Evolutionary conservation across 1,140 invertebrate genomes (phyloP).

Genomic region (Drosophila lacteicornis): DNA sequence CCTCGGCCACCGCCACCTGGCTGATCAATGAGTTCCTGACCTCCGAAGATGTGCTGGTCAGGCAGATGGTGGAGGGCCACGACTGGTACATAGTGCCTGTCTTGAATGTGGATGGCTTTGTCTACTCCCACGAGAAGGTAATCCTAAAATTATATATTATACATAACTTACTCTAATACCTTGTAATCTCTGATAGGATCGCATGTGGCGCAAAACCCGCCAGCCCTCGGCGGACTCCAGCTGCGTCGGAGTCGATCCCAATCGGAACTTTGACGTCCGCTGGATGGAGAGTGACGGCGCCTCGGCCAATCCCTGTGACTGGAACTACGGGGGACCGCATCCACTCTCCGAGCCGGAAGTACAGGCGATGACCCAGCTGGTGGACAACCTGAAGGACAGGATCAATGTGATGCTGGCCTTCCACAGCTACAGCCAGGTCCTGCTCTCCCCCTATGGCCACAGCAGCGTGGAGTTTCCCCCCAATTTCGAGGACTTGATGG

Average conservation of each 20-base stretch:
- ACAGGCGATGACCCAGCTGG: constrained; percentile 86
- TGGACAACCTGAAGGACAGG: constrained; percentile 85
- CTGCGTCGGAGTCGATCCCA: constrained; percentile 89
- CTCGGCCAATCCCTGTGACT: constrained; percentile 86
- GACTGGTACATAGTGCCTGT: constrained; percentile 90
- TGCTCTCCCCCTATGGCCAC: constrained; percentile 86
- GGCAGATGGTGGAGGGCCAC: constrained; percentile 83
- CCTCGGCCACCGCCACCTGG: constrained; percentile 86
- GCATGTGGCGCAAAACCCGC: constrained; percentile 86
- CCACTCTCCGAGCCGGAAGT: constrained; percentile 93
- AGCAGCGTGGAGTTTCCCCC: constrained; percentile 83
- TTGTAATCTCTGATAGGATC: constrained; percentile 73
- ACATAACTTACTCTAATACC: not conserved
- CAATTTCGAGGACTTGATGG: constrained; percentile 86
- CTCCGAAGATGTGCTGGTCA: constrained; percentile 65
- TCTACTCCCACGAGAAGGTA: constrained; percentile 86
- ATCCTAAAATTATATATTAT: too few relatives aligned
- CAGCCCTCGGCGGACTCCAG: constrained; percentile 53
- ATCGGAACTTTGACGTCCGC: constrained; percentile 89
- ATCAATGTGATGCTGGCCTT: constrained; percentile 87
- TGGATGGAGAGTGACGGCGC: constrained; percentile 86
- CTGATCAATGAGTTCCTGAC: constrained; percentile 86
- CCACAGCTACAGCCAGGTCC: constrained; percentile 86
- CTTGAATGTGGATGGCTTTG: constrained; percentile 91
- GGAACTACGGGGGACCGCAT: constrained; percentile 89